Percentiles rank a stretch among this genome's conserved stretches.
Evolutionary conservation across 2,888 invertebrate genomes (phyloP).

Genomic region (Leucophenga montana): DNA sequence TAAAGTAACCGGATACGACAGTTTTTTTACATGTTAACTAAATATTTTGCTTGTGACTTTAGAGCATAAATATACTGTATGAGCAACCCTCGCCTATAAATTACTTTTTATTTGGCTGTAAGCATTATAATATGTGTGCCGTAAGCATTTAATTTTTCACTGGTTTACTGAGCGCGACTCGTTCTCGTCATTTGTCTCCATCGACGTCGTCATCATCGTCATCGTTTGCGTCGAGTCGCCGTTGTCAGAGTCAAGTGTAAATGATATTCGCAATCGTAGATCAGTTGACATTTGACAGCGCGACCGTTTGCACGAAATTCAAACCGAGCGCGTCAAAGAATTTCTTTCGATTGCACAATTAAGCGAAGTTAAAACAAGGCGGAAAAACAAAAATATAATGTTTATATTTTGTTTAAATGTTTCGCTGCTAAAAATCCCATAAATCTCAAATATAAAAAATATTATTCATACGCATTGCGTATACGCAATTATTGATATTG

Average conservation of each 20-base stretch:
- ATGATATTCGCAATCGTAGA: slow-evolving; percentile 66
- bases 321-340: slow-evolving; percentile 47
- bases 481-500: not conserved
- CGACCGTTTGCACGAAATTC: slow-evolving; percentile 54
- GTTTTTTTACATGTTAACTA: too few species aligned
- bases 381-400: not conserved
- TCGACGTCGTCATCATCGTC: too few species aligned
- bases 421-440: not conserved
- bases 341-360: slow-evolving; percentile 9
- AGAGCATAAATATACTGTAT: too few species aligned
- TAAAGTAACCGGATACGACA: too few species aligned
- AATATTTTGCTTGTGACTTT: too few species aligned
- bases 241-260: slow-evolving; percentile 52
- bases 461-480: not conserved
- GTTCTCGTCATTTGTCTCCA: too few species aligned
- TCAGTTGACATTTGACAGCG: slow-evolving; percentile 74
- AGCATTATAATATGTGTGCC: too few species aligned
- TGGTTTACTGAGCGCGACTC: too few species aligned
- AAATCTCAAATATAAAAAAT: not conserved
- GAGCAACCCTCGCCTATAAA: too few species aligned
- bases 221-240: too few species aligned
- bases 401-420: too few species aligned
- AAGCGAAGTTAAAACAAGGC: slow-evolving; percentile 28
- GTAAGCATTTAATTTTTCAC: not conserved
- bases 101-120: not conserved